Conservation (phyloP, 2,113 vertebrate species). For the Synodontis membranacea region DNA sequence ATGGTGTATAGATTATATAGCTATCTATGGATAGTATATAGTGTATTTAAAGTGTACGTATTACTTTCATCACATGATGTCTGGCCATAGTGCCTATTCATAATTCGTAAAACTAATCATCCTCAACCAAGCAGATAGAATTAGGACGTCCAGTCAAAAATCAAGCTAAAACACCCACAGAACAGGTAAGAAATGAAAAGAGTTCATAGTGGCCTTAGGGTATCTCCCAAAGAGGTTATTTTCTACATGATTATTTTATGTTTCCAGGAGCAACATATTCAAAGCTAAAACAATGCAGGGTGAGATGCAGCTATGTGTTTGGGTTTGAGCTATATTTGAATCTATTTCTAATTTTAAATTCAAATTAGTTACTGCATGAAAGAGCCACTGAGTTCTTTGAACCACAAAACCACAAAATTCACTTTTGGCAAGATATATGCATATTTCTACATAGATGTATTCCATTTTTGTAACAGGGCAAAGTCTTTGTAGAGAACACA, state of each 20-base stretch:
- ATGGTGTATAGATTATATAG: no score
- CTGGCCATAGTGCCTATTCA: neutral
- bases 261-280: neutral
- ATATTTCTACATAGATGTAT: conserved; percentile 18
- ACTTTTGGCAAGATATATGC: conserved; percentile 33
- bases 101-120: neutral
- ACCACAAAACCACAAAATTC: conserved; percentile 30
- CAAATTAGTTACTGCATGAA: conserved; percentile 38
- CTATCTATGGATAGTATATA: no score
- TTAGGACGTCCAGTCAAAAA: neutral
- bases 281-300: neutral
- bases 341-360: conserved; percentile 17
- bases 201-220: neutral
- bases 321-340: conserved; percentile 32
- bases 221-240: neutral
- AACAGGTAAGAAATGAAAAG: neutral
- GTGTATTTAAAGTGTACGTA: neutral
- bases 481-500: conserved; percentile 5
- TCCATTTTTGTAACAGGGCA: neutral
- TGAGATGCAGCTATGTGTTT: conserved; percentile 11
- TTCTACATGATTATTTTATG: neutral
- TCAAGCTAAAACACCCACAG: neutral
- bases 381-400: conserved; percentile 28
- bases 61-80: neutral
- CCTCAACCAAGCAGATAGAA: neutral